Evolutionary conservation across 2,888 invertebrate species (phyloP), one percentile per base, ranked within the genome.

Genomic region (Epinotia nisella): DNA sequence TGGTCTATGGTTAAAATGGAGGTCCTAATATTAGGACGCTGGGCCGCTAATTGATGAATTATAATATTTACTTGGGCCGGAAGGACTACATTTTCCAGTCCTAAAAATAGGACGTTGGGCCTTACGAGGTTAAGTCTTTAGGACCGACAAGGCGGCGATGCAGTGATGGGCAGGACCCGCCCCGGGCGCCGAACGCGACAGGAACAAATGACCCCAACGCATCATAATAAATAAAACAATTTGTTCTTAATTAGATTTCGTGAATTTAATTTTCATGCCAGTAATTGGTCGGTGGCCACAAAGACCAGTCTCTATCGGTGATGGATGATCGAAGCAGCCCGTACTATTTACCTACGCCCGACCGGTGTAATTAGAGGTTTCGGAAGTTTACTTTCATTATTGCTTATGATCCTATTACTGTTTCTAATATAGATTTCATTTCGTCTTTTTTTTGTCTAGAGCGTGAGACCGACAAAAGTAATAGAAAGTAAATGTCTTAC

Each of bases 181-280:
- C 90, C 88, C 89, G 87, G 88, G 92, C 93, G 92, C 93, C 92
- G 89, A 56, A 82, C 79, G 83, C 90, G 93, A 93, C 93, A 90
- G 85, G 87, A 89, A 93, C 92, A 92, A 93, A 93, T 93, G 92
- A 92, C 92, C 90, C 82, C 88, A 81, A 90, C 92, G 92, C 92
- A 93, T 93, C 93, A 93, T 93, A 93, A 93, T 93, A 93, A 93
- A 93, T 93, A 93, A 93, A 93, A 93, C 93, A 93, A 93, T 93
- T 93, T 93, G 91, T 92, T 92, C 91, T 92, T 93, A 93, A 93
- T 93, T 93, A 93, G 93, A 93, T 93, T 93, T 93, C 92, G 93
- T 93, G 93, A 93, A 93, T 93, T 93, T 93, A 93, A 93, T 93
- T 93, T 93, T 93, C 93, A 93, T 93, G 93, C 88, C 89, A 82